Evolutionary conservation across 2,888 invertebrate species (phyloP), one percentile per base, ranked within the genome.

Genomic region (Cyaniris semiargus): DNA sequence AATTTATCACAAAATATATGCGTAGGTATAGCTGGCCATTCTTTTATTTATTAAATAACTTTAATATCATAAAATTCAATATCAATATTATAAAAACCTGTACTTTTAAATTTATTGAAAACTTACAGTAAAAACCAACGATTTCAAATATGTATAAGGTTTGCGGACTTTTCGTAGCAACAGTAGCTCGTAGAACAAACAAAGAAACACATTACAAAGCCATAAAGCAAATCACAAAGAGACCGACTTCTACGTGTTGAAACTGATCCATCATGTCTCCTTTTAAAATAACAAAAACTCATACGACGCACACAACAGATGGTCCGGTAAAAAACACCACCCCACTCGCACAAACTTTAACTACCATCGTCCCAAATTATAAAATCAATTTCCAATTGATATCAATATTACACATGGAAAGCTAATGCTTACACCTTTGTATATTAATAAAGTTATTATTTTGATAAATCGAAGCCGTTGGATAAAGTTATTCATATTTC

Each of bases 241-340:
- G 84, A 87, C 93, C 93, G 93, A 90, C 92, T 88, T 88, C 87
- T 92, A 90, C 87, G 92, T 90, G 93, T 94, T 93, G 93, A 93
- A 93, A 93, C 94, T 93, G 93, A 94, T 94, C 93, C 92, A 93
- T 94, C 94, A 93, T 92, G 92, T 93, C 93, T 92, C 91, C 89
- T 92, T 93, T 92, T 92, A 89, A 92, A 92, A 93, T 90, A 90
- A 93, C 91, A 92, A 91, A 93, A 92, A 91, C 90, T 89, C 88
- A 88, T 89, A 88, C 86, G 87, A 88, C 87, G 85, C 87, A 90
- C 89, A 90, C 90, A 94, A 94, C 94, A 94, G 94, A 93, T 94
- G 94, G 90, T 92, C 91, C 88, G 82, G 85, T 89, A 92, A 92
- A 93, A 93, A 92, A 91, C 83, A 85, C 84, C 85, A 88, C 90